Base-by-base conservation (phyloP, 2,888 invertebrate species). In the Latrodectus hesperus region DNA sequence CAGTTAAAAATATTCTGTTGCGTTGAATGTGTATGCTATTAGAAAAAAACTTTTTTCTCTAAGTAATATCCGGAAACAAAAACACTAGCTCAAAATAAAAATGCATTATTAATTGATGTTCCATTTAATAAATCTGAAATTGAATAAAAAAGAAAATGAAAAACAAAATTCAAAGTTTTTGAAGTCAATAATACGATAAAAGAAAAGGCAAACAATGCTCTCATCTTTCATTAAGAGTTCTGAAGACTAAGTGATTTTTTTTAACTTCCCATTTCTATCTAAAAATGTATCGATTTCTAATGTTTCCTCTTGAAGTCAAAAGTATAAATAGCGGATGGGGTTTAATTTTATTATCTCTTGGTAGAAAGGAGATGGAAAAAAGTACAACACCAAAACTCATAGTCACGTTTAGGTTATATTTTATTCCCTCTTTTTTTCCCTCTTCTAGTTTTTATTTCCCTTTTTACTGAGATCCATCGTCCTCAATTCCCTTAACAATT, bases 261-360 rank as follows among this genome's bases (percentile, higher is more conserved):
- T 16, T 60, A 60, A 16, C 16, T 12, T 60, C n/a, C 60, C 38
- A 38, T 38, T 60, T 60, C 60, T 60, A 38, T 60, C 60, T 60
- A 60, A 60, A 60, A 60, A 60, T 60, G n/a, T 60, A 60, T 60
- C 60, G 60, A 60, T 60, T 60, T 60, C 60, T 60, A 16, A 60
- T 60, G 12, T 11, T 60, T n/a, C n/a, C 14, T n/a, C n/a, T 60
- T 60, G 14, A 60, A n/a, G 14, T 60, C n/a, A 60, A 60, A 60
- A 6, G 12, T 14, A 60, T 60, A 60, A 60, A 11, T 60, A 60
- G 60, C 60, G 60, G 60, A 60, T 60, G 60, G 60, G 38, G n/a
- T 10, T 55, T 55, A 55, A 55, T 55, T 60, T 60, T 60, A 60
- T 60, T 60, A 60, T 60, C 60, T 60, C 12, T 16, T 38, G 38